Evolutionary conservation across 2,888 invertebrate species (phyloP), one percentile per base, ranked within the genome.

Genomic region (Perizoma flavofasciatum): DNA sequence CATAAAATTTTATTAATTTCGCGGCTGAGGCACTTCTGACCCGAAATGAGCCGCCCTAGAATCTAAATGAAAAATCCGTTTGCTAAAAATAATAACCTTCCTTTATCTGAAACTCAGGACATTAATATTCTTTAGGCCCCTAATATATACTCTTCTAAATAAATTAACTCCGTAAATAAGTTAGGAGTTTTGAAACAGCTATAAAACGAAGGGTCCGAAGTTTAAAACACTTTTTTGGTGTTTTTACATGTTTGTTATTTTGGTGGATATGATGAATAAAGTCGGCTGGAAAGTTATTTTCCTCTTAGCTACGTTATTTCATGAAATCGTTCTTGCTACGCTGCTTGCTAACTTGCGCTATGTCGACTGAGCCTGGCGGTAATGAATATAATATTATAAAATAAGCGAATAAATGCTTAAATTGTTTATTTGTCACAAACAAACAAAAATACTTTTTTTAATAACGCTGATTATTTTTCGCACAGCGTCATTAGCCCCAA

Each of bases 91-190:
- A 59, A 73, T 66, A 69, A 70, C 66, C 60, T 75, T 73, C 69
- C 73, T 77, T 74, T 72, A 74, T 75, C 75, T 72, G 66, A 74
- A 77, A 79, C 71, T 78, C 72, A 10, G 56, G 62, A 71, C 79
- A 79, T 82, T 77, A 78, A 78, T 80, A 79, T 78, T 73, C 70
- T 75, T 74, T 72, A 77, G 73, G 65, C 74, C 73, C 68, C 67
- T 69, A 75, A 79, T 82, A 78, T 75, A 81, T 79, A 77, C 75
- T 77, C 74, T 80, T 72, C 73, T 71, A 75, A 82, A 83, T 82
- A 82, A 82, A 83, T 82, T 81, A 82, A 81, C 77, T 74, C 65
- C 56, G 77, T 78, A 82, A 83, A 82, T 83, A 82, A 82, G 74
- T 76, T 74, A 69, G 71, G 71, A 75, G 76, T 80, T 75, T 62